Base-by-base conservation (phyloP, 2,797 vertebrate genomes). In the Atherinosoma microstoma region DNA sequence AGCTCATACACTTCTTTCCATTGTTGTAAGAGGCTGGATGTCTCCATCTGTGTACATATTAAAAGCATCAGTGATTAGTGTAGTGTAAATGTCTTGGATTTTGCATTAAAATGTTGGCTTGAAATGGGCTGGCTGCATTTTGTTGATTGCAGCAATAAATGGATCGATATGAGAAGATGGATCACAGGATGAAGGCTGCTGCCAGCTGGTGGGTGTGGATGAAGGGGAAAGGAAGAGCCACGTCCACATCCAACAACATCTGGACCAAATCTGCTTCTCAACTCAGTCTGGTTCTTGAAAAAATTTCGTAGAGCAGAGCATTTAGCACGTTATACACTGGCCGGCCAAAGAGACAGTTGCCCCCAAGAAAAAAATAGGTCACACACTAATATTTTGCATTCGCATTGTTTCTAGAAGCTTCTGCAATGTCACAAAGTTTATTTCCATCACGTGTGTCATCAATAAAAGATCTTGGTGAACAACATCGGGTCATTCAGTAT, bases 121-220 rank as follows among this genome's bases (percentile, higher is more conserved):
- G 4, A 72, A 66, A 60, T 1, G 15, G 22, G n/a, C 18, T 20
- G 0, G 0, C 36, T 67, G 49, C 59, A 45, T 58, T 76, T 62
- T 1, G 63, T 34, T 64, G 64, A 80, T 80, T 62, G 73, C 24
- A 13, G 29, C 20, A 73, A 82, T 63, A 61, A 53, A 67, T 18
- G 47, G 57, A 49, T 45, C 58, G 27, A n/a, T 54, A 13, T 3
- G 45, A 47, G 40, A 22, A 1, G 67, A 74, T 58, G 24, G 29
- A 35, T 51, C 13, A 56, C 27, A 29, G 27, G 20, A 20, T 9
- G 11, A 1, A n/a, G 45, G 49, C 49, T 29, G 51, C 53, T 56
- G 53, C 12, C 27, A 56, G 53, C 53, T 29, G 53, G 10, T 34
- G 30, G 29, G 7, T 32, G 29, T 20, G 3, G 2, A 34, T 3